Evolutionary conservation across 1,140 invertebrate species (phyloP).

Genomic region (Gyrodactylus salaris): DNA sequence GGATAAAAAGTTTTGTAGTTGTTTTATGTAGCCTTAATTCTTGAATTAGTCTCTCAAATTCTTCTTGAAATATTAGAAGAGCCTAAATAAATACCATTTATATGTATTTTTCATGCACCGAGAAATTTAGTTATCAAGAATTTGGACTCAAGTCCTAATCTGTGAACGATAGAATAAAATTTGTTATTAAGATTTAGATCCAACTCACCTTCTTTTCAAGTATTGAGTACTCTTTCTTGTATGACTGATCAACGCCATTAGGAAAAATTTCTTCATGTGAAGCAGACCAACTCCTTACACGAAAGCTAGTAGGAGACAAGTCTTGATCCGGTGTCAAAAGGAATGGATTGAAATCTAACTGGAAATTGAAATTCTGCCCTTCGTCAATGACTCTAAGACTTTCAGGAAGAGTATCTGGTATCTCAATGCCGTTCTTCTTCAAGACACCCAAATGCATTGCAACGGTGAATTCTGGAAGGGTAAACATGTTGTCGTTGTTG

Average conservation of each 20-base stretch:
- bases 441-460: conserved; percentile 7
- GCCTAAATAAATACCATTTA: no score
- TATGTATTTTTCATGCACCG: no score
- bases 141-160: no score
- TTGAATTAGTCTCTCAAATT: no score
- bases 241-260: neutral
- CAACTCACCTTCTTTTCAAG: no score
- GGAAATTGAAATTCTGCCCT: neutral
- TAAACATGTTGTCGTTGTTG: neutral
- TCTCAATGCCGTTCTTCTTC: neutral
- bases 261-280: neutral
- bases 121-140: no score
- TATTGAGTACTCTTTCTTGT: no score
- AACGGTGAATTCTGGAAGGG: neutral
- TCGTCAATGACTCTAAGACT: neutral
- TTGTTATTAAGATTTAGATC: no score
- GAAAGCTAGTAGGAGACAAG: neutral
- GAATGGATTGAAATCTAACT: neutral
- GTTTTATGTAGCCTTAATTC: no score
- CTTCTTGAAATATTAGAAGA: no score
- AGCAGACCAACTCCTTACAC: neutral
- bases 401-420: neutral
- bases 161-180: no score
- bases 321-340: neutral
- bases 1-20: no score